Percentiles rank a stretch among this genome's conserved stretches.
Conservation (phyloP, 2,888 invertebrate genomes). For the Margaritifera margaritifera region DNA sequence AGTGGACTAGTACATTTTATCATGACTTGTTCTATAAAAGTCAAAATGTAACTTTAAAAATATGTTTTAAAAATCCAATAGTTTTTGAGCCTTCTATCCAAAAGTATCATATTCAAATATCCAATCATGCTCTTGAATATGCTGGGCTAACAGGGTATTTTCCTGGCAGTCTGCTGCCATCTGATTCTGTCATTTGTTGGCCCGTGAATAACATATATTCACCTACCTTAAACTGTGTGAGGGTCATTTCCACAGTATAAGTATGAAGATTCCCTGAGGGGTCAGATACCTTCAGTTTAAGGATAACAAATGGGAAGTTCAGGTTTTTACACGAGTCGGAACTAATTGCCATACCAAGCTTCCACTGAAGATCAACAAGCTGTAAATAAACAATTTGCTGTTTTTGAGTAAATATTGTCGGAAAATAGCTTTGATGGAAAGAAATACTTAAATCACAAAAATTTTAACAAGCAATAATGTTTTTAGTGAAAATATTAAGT, state of each 20-base stretch:
- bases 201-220: slow-evolving; percentile 1
- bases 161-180: too few species aligned
- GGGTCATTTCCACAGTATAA: slow-evolving; percentile 55
- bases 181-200: too few species aligned
- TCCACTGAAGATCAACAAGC: slow-evolving; percentile 72
- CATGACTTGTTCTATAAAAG: too few species aligned
- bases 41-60: too few species aligned
- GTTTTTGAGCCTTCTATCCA: too few species aligned
- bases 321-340: slow-evolving; percentile 58
- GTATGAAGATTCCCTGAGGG: slow-evolving; percentile 45
- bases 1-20: too few species aligned
- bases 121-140: too few species aligned
- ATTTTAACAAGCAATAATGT: too few species aligned
- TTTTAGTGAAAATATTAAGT: not conserved
- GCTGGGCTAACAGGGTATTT: too few species aligned
- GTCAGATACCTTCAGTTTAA: slow-evolving; percentile 54
- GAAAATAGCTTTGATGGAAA: not conserved
- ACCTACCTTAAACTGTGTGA: slow-evolving; percentile 59
- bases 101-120: too few species aligned
- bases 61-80: too few species aligned
- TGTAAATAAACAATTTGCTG: slow-evolving; percentile 72
- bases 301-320: slow-evolving; percentile 56
- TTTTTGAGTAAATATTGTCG: not conserved
- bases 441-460: too few species aligned
- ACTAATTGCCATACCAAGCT: slow-evolving; percentile 58